A percentile compares a stretch with the other conserved stretches of the same genome.
Evolutionary conservation across 1,140 invertebrate genomes (phyloP).

Genomic region (Scaptodrosophila lebanonensis): DNA sequence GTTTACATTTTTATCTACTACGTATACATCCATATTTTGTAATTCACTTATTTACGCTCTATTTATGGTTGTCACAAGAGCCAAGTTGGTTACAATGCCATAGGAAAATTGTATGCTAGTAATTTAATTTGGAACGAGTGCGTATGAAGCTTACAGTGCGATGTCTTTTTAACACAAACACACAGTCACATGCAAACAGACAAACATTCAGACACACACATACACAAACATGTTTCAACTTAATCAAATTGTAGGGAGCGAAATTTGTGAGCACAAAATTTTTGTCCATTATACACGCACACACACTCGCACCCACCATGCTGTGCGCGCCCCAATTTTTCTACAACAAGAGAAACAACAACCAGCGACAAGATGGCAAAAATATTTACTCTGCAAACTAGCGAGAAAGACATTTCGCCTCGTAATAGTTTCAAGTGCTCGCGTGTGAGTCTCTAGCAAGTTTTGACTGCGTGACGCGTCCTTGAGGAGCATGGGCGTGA

Average conservation of each 20-base stretch:
- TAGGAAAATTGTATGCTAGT: conserved; percentile 18
- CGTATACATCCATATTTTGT: too few relatives aligned
- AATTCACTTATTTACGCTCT: too few relatives aligned
- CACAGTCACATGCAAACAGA: conserved; percentile 15
- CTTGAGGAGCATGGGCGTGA: conserved; percentile 29
- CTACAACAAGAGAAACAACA: background rate
- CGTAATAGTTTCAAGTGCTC: conserved; percentile 43
- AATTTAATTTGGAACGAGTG: conserved; percentile 32
- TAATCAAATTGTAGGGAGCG: conserved; percentile 56
- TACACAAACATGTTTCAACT: conserved; percentile 9
- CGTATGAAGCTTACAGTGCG: background rate
- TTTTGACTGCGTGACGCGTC: conserved; percentile 29
- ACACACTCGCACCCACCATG: background rate
- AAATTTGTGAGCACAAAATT: conserved; percentile 37
- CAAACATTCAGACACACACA: too few relatives aligned
- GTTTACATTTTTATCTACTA: too few relatives aligned
- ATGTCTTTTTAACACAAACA: background rate
- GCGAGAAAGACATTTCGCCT: conserved; percentile 31
- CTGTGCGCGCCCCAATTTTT: background rate
- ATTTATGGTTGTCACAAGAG: too few relatives aligned
- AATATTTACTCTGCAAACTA: conserved; percentile 31
- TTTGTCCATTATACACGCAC: conserved; percentile 45
- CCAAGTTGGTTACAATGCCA: background rate
- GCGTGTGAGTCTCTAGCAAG: conserved; percentile 17
- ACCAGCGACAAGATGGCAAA: conserved; percentile 8